These are phyloP conservation scores for Charadrius vociferus DNA, from an alignment of 2,113 vertebrate genomes.

Conservation along the genomic window DNA sequence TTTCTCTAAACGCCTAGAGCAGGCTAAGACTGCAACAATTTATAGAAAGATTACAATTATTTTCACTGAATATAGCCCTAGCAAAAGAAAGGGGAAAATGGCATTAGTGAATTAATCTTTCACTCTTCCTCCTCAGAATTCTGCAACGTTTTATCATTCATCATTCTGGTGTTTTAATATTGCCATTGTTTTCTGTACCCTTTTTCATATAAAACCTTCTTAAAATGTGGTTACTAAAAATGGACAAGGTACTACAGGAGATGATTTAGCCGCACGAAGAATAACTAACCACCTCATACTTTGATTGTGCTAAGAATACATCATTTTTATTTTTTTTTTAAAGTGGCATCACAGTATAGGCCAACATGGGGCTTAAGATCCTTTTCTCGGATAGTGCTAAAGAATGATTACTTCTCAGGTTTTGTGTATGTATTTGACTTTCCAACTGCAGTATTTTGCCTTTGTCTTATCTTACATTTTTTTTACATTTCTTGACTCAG, in stretches of 20 bases:
- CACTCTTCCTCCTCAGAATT: background rate
- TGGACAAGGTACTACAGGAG: background rate
- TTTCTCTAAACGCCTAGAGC: background rate
- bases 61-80: background rate
- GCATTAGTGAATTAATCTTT: background rate
- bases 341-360: background rate
- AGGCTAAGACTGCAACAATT: background rate
- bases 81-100: background rate
- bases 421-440: background rate
- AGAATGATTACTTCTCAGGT: background rate
- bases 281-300: background rate
- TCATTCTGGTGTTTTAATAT: background rate
- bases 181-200: background rate
- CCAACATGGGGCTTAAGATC: background rate
- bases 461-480: background rate
- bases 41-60: background rate
- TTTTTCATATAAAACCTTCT: background rate
- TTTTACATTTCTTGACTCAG: background rate
- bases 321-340: background rate
- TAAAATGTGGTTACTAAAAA: background rate
- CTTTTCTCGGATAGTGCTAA: background rate
- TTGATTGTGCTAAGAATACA: background rate
- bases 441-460: accelerated
- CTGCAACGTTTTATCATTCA: background rate
- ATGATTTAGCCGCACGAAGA: background rate